A percentile compares a stretch with the other conserved stretches of the same genome.
phyloP scores from a whole-genome alignment of 2,888 invertebrate genomes.

The Drosophila dives region DNA sequence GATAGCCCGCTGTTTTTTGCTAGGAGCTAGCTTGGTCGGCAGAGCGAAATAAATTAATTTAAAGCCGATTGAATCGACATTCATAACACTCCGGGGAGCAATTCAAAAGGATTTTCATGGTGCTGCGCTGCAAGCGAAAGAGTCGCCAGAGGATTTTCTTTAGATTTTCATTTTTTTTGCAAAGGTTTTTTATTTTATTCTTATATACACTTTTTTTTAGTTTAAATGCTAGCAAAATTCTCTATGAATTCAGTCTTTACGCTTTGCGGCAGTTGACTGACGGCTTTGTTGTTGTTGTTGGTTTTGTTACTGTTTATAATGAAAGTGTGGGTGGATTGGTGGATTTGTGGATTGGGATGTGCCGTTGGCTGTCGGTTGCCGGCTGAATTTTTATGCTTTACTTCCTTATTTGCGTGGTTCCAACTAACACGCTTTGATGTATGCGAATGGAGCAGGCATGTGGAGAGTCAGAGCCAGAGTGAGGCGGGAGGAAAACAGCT shows the following conservation, averaged over 20 bases:
- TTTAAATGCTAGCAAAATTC: slow-evolving; percentile 70
- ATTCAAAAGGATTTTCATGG: slow-evolving; percentile 82
- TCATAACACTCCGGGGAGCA: slow-evolving; percentile 84
- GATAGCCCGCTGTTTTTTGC: neutral
- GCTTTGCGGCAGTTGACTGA: slow-evolving; percentile 14
- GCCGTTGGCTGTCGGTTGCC: slow-evolving; percentile 41
- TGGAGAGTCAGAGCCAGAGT: slow-evolving; percentile 46
- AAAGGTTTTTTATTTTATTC: slow-evolving; percentile 37
- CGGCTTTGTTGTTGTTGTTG: slow-evolving; percentile 43
- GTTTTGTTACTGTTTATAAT: slow-evolving; percentile 66
- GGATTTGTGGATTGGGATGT: slow-evolving; percentile 40
- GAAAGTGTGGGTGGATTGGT: slow-evolving; percentile 59
- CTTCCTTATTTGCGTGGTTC: slow-evolving; percentile 72
- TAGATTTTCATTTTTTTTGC: slow-evolving; percentile 72
- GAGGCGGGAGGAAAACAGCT: neutral
- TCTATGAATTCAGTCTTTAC: slow-evolving; percentile 55
- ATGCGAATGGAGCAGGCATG: slow-evolving; percentile 69
- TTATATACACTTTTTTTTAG: slow-evolving; percentile 49
- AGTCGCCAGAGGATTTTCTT: slow-evolving; percentile 75
- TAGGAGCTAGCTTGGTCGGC: slow-evolving; percentile 14
- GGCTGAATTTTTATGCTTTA: slow-evolving; percentile 75
- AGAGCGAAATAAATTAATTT: slow-evolving; percentile 82
- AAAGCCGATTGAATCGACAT: slow-evolving; percentile 83
- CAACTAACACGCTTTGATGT: slow-evolving; percentile 77
- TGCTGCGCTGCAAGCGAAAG: slow-evolving; percentile 59